A percentile compares a stretch with the other conserved stretches of the same genome.
Conservation (phyloP, 2,888 invertebrate species). For the Stratiomys singularior region DNA sequence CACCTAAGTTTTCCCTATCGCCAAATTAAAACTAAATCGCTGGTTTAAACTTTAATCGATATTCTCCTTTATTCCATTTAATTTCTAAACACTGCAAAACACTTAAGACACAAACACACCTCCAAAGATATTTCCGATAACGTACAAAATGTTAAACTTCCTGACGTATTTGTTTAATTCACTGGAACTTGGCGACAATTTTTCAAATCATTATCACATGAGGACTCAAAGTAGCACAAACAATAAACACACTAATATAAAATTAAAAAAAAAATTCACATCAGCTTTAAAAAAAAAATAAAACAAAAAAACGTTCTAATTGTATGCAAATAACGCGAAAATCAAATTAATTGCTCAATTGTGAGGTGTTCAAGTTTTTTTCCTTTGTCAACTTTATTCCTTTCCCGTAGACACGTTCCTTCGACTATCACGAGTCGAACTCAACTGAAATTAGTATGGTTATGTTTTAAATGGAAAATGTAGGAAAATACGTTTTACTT, state of each 20-base stretch:
- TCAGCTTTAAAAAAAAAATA: too few relatives aligned
- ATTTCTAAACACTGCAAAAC: neutral
- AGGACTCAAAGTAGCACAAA: too few relatives aligned
- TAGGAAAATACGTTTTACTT: neutral
- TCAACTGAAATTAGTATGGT: conserved; percentile 13
- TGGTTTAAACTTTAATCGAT: neutral
- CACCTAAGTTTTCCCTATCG: neutral
- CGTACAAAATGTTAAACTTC: too few relatives aligned
- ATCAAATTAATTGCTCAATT: too few relatives aligned
- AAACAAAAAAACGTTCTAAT: too few relatives aligned
- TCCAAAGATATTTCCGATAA: neutral
- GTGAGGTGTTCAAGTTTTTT: too few relatives aligned
- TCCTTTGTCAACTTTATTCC: neutral
- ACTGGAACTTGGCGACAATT: neutral
- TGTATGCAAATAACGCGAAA: too few relatives aligned
- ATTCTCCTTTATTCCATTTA: neutral
- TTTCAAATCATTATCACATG: neutral
- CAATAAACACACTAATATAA: too few relatives aligned
- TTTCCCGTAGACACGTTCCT: neutral
- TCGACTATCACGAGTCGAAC: neutral
- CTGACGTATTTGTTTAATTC: too few relatives aligned
- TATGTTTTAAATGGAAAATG: neutral
- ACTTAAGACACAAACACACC: neutral
- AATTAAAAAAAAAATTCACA: too few relatives aligned
- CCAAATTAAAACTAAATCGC: neutral